Evolutionary conservation across 2,888 invertebrate species (phyloP).

Genomic region (Nudaria mundana): DNA sequence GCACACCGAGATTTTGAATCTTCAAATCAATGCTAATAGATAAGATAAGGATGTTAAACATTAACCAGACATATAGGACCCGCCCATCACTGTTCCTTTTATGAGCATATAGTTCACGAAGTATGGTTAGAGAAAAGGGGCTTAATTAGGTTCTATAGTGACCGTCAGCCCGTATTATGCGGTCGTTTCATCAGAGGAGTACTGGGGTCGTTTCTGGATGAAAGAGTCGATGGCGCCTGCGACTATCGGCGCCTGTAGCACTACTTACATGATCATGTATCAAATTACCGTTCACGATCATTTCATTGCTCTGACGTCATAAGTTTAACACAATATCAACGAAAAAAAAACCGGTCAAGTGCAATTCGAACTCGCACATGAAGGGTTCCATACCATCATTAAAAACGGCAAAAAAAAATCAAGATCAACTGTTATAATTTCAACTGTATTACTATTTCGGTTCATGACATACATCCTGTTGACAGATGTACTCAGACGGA

Average conservation of each 20-base stretch:
- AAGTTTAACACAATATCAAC: too few species aligned
- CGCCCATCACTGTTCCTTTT: conserved; percentile 1
- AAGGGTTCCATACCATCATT: too few species aligned
- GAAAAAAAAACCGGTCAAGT: too few species aligned
- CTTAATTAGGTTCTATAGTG: conserved; percentile 77
- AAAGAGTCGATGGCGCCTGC: conserved; percentile 64
- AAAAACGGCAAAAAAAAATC: too few species aligned
- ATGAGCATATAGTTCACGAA: conserved; percentile 27
- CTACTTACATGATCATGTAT: conserved; percentile 58
- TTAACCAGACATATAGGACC: conserved; percentile 41
- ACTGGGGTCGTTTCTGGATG: conserved; percentile 66
- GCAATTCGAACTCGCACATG: too few species aligned
- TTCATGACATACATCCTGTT: too few species aligned
- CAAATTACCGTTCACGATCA: conserved; percentile 51
- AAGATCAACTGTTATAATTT: too few species aligned
- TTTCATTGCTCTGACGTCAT: conserved; percentile 23
- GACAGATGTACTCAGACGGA: too few species aligned
- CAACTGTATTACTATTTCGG: too few species aligned
- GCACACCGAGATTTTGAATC: conserved; percentile 72
- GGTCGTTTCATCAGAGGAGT: conserved; percentile 73
- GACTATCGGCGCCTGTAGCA: conserved; percentile 56
- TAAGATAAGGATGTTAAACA: conserved; percentile 65
- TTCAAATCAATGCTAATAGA: conserved; percentile 71
- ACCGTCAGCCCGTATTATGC: conserved; percentile 75
- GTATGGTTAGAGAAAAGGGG: conserved; percentile 44